Base-by-base conservation (phyloP, 2,888 invertebrate genomes). In the Chelonus formosanus region DNA sequence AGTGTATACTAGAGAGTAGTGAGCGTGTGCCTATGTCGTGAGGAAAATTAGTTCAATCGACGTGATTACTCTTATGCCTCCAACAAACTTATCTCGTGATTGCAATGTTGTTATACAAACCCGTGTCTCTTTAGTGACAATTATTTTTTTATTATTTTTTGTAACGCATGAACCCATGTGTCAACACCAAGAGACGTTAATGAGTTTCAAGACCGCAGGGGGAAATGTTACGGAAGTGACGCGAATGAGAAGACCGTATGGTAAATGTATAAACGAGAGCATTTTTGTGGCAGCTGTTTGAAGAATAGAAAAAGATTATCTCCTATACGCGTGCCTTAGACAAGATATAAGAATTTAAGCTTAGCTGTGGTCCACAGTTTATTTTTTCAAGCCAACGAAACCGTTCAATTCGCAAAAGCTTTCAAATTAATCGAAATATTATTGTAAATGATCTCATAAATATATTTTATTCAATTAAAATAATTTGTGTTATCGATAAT, bases 41-140 rank as follows among this genome's bases (percentile, higher is more conserved):
- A 53, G 67, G 72, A 68, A 69, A 76, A 77, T 72, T 72, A 69
- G 69, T 76, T 71, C 73, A 74, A 77, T 77, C 68, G 68, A 68
- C 71, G 70, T 73, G 72, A 75, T 76, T 75, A 70, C 71, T 74
- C 76, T 78, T 74, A 74, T 78, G 74, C 74, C 73, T 74, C 71
- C 69, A 64, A 70, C 73, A 70, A 76, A 78, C 74, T 78, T 63
- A 65, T 60, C 43, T 40, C n/a, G 8, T 52, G 31, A 6, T 52
- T 34, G 8, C 52, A 8, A 31, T 52, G n/a, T 48, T 20, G 48
- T 48, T 48, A 20, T 20, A 20, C 20, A 20, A 20, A 20, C 20
- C 20, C 20, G 20, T 20, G 20, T 20, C 20, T 20, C 20, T 20
- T 20, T 20, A 20, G 20, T 20, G 20, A 20, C 20, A 20, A 20